Base-by-base conservation (phyloP, 2,888 invertebrate genomes). In the Andricus quercusramuli region DNA sequence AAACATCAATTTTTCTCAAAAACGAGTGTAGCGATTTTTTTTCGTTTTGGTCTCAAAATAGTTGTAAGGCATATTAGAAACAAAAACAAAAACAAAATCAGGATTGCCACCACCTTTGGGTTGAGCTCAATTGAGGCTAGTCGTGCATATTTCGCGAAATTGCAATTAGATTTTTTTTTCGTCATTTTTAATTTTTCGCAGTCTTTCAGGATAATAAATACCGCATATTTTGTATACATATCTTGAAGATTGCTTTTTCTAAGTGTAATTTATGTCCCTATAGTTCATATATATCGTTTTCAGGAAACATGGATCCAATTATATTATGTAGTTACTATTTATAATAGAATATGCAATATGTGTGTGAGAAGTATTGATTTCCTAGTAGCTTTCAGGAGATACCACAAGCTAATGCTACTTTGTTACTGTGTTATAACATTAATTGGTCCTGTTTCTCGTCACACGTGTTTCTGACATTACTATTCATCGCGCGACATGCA, bases 401-500 rank as follows among this genome's bases (percentile, higher is more conserved):
- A 59, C 56, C 74, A 74, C 74, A 74, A 74, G 56, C 74, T 74
- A 74, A 74, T 74, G 11, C 56, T 74, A 68, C 44, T 83, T 68
- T 59, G 56, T 68, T 70, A 29, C 37, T 77, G 44, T 65, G 37
- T 77, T 41, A 47, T 47, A 65, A 77, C 17, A 64, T 77, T 77
- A 77, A 77, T 77, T 77, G 77, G 67, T 67, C 41, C 51, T 51
- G 47, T 59, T 79, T 79, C 77, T 81, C 78, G 74, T 81, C 79
- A 78, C 65, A 79, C 64, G 79, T 65, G 78, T 66, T 51, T 77
- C 25, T 78, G 78, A 74, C 65, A 79, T 83, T 81, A 62, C 74
- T 78, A 83, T 83, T 82, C 76, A 83, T 68, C 37, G 67, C 25
- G 41, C 51, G 77, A 67, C 74, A 68, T 62, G 66, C 77, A 70